Base-by-base conservation (phyloP, 2,113 vertebrate species). In the Carettochelys insculpta region DNA sequence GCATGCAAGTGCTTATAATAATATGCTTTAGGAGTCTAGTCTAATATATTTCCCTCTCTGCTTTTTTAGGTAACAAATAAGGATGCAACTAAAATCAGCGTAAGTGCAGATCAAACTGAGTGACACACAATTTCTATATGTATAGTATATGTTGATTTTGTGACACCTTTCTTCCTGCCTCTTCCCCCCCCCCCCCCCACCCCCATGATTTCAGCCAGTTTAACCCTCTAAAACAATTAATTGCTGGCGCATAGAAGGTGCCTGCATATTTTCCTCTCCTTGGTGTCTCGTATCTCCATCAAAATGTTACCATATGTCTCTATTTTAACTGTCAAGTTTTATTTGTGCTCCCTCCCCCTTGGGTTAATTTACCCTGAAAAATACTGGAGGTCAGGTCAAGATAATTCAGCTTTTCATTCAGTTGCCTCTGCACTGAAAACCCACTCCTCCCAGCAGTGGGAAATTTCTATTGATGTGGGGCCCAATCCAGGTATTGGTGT, bases 21-120 rank as follows among this genome's bases (percentile, higher is more conserved):
- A 38, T 80, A 51, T 52, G 56, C 52, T 87, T 88, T 45, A 71
- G 45, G 79, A 2, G 2, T 81, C 12, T 47, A 61, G 56, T 34
- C 93, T 98, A 88, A 98, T 11, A 41, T 73, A 81, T 78, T 24
- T 90, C 82, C 25, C 75, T 85, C 56, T 97, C 94, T 97, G 83
- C 97, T 80, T 97, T 90, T 98, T 71, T 95, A 99, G 99, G 98
- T 98, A 87, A 94, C 98, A 54, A 98, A 94, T 92, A 98, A 98
- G 96, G 99, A 99, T 92, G 98, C 98, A 88, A 99, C 98, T 58
- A 99, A 99, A 98, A 99, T 99, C 97, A 99, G 99, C 41, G 99
- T 99, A 98, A 99, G 99, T 99, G 95, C 88, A 83, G 85, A 82
- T 96, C 14, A 4, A 31, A 85, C 22, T 14, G 87, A 38, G 85